Base-by-base conservation (phyloP, 1,140 invertebrate species). In the Drosophila arawakana region DNA sequence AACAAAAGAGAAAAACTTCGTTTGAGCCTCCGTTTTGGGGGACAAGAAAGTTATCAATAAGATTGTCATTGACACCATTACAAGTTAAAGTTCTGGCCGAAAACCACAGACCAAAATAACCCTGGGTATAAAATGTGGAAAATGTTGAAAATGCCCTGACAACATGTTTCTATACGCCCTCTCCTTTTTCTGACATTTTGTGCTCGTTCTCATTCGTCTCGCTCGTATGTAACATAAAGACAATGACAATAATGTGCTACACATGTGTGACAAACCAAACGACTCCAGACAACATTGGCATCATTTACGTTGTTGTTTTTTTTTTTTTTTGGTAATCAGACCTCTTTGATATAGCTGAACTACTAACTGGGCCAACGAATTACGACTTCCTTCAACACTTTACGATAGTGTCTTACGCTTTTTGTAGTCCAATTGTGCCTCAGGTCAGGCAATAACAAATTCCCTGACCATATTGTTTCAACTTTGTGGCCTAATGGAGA, bases 61-160 rank as follows among this genome's bases (percentile, higher is more conserved):
- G 73, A 72, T 63, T 78, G 80, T 84, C 84, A 88, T 80, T 88
- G 84, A 88, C 80, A 88, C 78, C 84, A 68, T 84, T 89, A 43
- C 55, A 60, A 71, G 69, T 68, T 63, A 44, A 74, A 80, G 73
- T 83, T 81, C 55, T 60, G 57, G 13, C 57, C 61, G 39, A 63
- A 52, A 67, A 65, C 49, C 49, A 61, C 39, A 62, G 37, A 2
- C n/a, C 7, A 25, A 25, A 25, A 25, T 25, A 78, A 68, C 81
- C 76, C 66, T 63, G 74, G 54, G 44, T 49, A 18, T 25, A 70
- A 76, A 49, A 47, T 52, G 58, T 52, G 25, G 37, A 21, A 43
- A 59, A 21, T 44, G 68, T 41, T 58, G 46, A 39, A 44, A 54
- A 59, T 30, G 25, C 4, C 25, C 62, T 59, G 43, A 34, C 52